phyloP scores from a whole-genome alignment of 2,888 invertebrate genomes.

The Cryptus armator region DNA sequence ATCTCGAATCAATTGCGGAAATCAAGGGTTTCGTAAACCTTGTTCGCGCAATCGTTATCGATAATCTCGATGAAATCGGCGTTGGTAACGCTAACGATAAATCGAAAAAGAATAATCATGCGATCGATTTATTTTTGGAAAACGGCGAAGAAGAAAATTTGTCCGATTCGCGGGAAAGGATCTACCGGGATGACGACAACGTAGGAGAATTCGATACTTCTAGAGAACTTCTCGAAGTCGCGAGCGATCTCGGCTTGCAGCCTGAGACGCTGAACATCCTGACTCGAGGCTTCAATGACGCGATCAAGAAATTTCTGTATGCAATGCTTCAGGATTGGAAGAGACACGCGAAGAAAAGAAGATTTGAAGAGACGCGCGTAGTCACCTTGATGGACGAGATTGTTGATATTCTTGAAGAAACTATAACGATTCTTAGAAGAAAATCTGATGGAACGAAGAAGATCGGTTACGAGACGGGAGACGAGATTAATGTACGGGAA shows the following conservation, averaged over 20 bases:
- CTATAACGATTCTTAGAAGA: background rate
- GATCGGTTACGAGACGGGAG: background rate
- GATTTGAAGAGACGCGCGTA: too few relatives aligned
- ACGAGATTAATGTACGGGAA: too few relatives aligned
- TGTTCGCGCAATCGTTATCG: conserved; percentile 28
- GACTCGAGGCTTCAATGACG: background rate
- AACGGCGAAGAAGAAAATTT: conserved; percentile 14
- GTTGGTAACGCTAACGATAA: background rate
- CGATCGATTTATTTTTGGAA: background rate
- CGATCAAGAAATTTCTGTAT: background rate
- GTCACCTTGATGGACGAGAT: background rate
- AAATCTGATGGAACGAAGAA: background rate
- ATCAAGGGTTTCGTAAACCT: conserved; percentile 17
- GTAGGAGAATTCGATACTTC: background rate
- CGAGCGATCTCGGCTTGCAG: background rate
- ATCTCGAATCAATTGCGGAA: conserved; percentile 14
- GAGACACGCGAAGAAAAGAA: background rate
- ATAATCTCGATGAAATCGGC: conserved; percentile 36
- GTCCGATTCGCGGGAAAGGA: background rate
- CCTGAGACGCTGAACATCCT: background rate
- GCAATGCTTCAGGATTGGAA: background rate
- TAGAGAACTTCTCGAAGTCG: background rate
- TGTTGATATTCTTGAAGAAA: too few relatives aligned
- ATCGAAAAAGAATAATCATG: background rate
- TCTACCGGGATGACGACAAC: background rate